A percentile compares a stretch with the other conserved stretches of the same genome.
Conservation (phyloP, 1,140 invertebrate genomes). For the Cydia amplana region DNA sequence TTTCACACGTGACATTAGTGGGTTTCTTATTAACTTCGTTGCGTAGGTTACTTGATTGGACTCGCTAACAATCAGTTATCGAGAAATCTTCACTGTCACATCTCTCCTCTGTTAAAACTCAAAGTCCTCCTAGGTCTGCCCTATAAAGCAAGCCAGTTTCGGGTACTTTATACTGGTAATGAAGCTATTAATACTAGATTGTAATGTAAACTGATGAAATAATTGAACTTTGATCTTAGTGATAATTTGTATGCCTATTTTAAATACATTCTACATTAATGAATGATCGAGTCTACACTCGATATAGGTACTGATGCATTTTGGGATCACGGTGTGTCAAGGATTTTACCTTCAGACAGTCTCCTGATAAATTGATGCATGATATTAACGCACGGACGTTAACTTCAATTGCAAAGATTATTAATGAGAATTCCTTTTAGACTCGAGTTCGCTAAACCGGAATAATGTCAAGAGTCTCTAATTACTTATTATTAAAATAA, state of each 20-base stretch:
- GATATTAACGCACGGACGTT: neutral
- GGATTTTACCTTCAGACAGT: slow-evolving; percentile 4
- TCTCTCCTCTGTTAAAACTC: too few species aligned
- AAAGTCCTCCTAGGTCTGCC: too few species aligned
- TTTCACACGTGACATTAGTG: too few species aligned
- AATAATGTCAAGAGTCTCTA: too few species aligned
- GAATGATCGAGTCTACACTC: too few species aligned
- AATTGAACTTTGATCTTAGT: slow-evolving; percentile 3
- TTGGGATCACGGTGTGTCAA: slow-evolving; percentile 4
- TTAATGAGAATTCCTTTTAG: too few species aligned
- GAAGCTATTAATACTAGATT: neutral
- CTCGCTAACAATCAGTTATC: too few species aligned
- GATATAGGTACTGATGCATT: neutral
- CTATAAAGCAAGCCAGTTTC: neutral
- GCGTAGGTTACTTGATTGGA: too few species aligned
- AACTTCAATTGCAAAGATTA: neutral
- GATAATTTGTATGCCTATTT: neutral
- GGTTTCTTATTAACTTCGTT: too few species aligned
- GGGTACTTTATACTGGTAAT: neutral
- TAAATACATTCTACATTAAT: slow-evolving; percentile 7
- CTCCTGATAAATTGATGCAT: neutral
- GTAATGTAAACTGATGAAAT: slow-evolving; percentile 1
- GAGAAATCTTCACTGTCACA: too few species aligned
- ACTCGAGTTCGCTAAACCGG: too few species aligned
- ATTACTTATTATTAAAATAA: too few species aligned